Conservation (phyloP, 2,888 invertebrate species). For the Himalopsyche japonica region DNA sequence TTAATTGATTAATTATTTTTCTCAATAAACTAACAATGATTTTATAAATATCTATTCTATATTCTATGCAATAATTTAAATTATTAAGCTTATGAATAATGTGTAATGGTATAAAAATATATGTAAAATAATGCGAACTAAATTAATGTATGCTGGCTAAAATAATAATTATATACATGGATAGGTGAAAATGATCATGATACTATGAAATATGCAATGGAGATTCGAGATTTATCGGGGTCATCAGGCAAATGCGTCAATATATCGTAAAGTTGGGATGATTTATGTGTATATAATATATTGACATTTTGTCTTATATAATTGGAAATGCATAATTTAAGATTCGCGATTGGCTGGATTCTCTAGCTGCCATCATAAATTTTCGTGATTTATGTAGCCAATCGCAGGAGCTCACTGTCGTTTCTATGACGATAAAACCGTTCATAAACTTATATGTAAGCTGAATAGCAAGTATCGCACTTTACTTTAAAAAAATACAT, state of each 20-base stretch:
- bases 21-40: too few species aligned
- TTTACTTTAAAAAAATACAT: too few species aligned
- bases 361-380: conserved; percentile 19
- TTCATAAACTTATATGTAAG: not conserved
- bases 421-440: not conserved
- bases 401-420: not conserved
- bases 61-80: too few species aligned
- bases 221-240: not conserved
- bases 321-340: conserved; percentile 22
- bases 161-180: not conserved
- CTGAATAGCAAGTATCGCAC: not conserved
- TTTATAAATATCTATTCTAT: too few species aligned
- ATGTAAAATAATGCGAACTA: too few species aligned
- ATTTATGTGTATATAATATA: conserved; percentile 16
- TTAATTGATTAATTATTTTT: too few species aligned
- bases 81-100: too few species aligned
- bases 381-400: conserved; percentile 23
- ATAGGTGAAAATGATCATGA: not conserved
- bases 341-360: conserved; percentile 1
- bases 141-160: not conserved
- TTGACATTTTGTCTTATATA: conserved; percentile 8
- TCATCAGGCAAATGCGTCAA: not conserved
- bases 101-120: too few species aligned
- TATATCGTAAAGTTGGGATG: conserved; percentile 7
- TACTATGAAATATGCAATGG: not conserved